Evolutionary conservation across 2,113 vertebrate species (phyloP).

Genomic region (Patagioenas fasciata): DNA sequence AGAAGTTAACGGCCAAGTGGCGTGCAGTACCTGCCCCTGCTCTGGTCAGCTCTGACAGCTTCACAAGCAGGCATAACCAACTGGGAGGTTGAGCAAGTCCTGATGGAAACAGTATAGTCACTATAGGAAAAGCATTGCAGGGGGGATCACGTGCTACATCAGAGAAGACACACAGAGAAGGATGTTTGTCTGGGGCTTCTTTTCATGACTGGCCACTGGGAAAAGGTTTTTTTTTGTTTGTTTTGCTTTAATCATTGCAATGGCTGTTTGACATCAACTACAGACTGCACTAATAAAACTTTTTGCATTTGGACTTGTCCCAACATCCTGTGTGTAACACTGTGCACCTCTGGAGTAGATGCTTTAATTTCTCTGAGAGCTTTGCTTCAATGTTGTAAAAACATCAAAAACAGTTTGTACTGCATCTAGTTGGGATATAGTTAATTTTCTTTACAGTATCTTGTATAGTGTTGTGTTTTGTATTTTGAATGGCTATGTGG

Average conservation of each 20-base stretch:
- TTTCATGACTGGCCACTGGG: not conserved
- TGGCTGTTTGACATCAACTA: not conserved
- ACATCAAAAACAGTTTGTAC: not conserved
- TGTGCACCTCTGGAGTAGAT: not conserved
- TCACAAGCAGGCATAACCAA: not conserved
- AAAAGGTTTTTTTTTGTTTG: not conserved
- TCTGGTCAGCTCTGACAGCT: not conserved
- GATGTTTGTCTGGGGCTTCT: not conserved
- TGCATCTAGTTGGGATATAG: not conserved
- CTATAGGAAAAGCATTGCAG: not conserved
- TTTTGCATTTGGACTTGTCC: not conserved
- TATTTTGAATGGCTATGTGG: not conserved
- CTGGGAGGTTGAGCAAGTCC: not conserved
- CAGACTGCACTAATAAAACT: not conserved
- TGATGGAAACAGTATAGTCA: not conserved
- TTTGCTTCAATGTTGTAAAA: not conserved
- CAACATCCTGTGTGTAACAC: not conserved
- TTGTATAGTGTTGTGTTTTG: not conserved
- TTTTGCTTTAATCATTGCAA: not conserved
- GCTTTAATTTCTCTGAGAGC: not conserved
- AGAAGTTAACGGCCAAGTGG: not conserved
- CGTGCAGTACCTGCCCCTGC: not conserved
- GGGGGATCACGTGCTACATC: fast-evolving
- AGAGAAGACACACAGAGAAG: not conserved
- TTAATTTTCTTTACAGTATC: not conserved